Evolutionary conservation across 2,888 invertebrate genomes (phyloP), one percentile per base, ranked within the genome.

Genomic region (Ectemnius cavifrons): DNA sequence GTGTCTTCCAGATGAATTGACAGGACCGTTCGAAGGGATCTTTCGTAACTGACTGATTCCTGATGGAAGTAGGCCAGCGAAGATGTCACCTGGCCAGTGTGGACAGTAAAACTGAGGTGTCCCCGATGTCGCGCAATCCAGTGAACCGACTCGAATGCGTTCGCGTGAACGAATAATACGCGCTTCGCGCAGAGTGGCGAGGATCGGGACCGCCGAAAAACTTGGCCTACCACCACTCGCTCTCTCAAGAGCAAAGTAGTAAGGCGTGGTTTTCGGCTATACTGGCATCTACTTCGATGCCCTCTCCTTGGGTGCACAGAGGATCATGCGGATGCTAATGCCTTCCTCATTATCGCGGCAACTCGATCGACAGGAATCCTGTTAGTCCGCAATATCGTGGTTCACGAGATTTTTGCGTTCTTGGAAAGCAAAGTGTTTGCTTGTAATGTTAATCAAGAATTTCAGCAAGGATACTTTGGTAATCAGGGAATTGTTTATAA

Each of bases 101-200:
- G 62, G 20, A 58, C 56, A 23, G 28, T 47, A 63, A 63, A 52
- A 68, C 63, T 46, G 57, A 69, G 18, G 63, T 57, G 28, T n/a
- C 56, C 63, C 57, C 71, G 66, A 69, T 72, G 63, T 52, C 72
- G 59, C 66, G 49, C 74, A 69, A 73, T 60, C 74, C 71, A 71
- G 63, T 73, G 78, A 75, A 68, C 72, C 68, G 74, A 75, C 75
- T 75, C 79, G 83, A 81, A 76, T 76, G 81, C 81, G 81, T 81
- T 80, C 77, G 77, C 75, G 76, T 80, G 82, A 78, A 78, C 78
- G 82, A 80, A 77, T 79, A 83, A 79, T 82, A 78, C 67, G 67
- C 68, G 46, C 49, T 70, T 45, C 60, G 56, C 66, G 71, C 69
- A 45, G 65, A 64, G 64, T 75, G 63, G 58, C 37, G 37, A 11